phyloP scores from a whole-genome alignment of 2,113 vertebrate genomes.

The Nycticryphes semicollaris region DNA sequence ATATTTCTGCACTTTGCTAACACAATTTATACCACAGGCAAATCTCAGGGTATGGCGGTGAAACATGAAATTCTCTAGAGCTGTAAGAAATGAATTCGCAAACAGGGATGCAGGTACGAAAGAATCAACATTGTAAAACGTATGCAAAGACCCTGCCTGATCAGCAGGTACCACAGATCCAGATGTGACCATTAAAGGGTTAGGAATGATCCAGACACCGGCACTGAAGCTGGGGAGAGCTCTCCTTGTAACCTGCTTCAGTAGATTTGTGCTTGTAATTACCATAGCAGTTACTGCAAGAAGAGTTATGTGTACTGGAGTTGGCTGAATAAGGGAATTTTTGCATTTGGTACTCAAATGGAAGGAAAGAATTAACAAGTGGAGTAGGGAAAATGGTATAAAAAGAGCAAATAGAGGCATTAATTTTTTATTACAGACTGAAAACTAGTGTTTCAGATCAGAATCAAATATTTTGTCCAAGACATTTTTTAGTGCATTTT shows the following conservation, averaged over 20 bases:
- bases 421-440: neutral
- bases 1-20: neutral
- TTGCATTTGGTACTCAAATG: neutral
- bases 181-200: neutral
- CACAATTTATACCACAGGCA: neutral
- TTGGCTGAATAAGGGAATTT: neutral
- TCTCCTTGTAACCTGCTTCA: neutral
- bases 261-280: neutral
- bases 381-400: neutral
- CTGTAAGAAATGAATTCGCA: neutral
- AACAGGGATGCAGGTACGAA: neutral
- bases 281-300: neutral
- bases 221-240: neutral
- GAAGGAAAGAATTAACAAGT: neutral
- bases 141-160: neutral
- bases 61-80: neutral
- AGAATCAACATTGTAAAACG: accelerated
- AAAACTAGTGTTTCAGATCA: neutral
- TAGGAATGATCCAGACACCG: neutral
- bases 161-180: neutral
- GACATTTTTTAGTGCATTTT: neutral
- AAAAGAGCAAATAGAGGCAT: neutral
- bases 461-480: neutral
- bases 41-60: neutral
- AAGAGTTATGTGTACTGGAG: neutral